phyloP scores from a whole-genome alignment of 2,113 vertebrate genomes.

The Vidua macroura region DNA sequence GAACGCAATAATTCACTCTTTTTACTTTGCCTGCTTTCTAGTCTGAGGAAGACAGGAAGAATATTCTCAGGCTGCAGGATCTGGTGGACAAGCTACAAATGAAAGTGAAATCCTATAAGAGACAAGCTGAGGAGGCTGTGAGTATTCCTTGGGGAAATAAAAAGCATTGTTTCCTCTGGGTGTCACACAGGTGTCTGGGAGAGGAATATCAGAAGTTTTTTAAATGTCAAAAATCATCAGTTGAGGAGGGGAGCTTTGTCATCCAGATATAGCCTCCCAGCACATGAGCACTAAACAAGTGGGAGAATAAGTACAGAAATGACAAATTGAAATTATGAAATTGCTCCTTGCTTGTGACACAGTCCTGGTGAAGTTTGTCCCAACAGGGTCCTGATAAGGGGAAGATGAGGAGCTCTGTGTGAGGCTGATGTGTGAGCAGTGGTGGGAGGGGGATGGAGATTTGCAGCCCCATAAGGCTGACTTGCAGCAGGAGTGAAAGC shows the following conservation, averaged over 20 bases:
- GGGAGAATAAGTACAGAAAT: neutral
- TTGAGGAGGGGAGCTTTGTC: neutral
- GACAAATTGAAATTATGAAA: accelerated
- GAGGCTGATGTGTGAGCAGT: neutral
- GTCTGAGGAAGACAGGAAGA: conserved; percentile 23
- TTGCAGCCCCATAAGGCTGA: neutral
- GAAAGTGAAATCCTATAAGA: conserved; percentile 31
- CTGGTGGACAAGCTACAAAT: conserved; percentile 21
- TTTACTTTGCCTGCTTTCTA: accelerated
- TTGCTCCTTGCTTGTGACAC: accelerated
- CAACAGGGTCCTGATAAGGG: no score
- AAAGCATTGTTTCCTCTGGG: neutral
- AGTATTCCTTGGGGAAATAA: neutral
- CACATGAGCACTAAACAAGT: neutral
- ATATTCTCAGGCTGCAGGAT: neutral
- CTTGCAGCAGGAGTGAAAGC: neutral
- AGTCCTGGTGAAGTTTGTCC: no score
- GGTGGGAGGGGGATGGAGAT: no score
- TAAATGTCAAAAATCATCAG: neutral
- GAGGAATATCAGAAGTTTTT: neutral
- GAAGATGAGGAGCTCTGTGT: neutral
- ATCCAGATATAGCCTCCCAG: neutral
- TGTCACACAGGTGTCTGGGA: neutral
- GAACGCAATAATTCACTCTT: neutral
- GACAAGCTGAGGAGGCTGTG: conserved; percentile 11